phyloP scores from a whole-genome alignment of 2,888 invertebrate species.

The Ophion ventricosus region DNA sequence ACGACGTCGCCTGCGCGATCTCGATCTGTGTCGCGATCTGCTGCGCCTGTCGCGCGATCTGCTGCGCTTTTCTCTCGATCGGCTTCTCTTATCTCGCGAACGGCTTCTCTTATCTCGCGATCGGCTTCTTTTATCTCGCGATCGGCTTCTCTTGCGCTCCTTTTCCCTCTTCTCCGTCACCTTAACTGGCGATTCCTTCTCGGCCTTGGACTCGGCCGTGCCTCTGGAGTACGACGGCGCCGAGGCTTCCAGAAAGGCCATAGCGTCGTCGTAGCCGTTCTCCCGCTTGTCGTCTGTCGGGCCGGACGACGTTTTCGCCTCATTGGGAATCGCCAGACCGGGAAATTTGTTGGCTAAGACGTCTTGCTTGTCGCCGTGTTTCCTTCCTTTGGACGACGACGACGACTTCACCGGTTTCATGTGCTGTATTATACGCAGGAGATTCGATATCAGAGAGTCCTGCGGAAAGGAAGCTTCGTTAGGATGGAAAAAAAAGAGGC shows the following conservation, averaged over 20 bases:
- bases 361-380: slow-evolving; percentile 83
- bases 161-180: slow-evolving; percentile 78
- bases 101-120: slow-evolving; percentile 70
- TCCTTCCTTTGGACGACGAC: slow-evolving; percentile 69
- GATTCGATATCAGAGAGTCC: slow-evolving; percentile 97
- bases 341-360: slow-evolving; percentile 90
- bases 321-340: slow-evolving; percentile 92
- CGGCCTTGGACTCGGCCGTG: slow-evolving; percentile 60
- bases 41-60: slow-evolving; percentile 61
- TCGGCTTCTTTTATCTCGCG: slow-evolving; percentile 76
- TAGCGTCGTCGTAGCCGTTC: slow-evolving; percentile 90
- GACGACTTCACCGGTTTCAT: slow-evolving; percentile 89
- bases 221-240: slow-evolving; percentile 87
- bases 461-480: slow-evolving; percentile 72
- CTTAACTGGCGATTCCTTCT: slow-evolving; percentile 67
- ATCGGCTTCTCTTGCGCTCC: slow-evolving; percentile 75
- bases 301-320: slow-evolving; percentile 84
- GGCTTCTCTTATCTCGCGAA: slow-evolving; percentile 63
- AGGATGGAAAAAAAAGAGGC: slow-evolving; percentile 14
- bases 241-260: slow-evolving; percentile 93
- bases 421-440: slow-evolving; percentile 96
- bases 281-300: slow-evolving; percentile 73
- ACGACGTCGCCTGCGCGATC: slow-evolving; percentile 67
- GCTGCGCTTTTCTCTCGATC: slow-evolving; percentile 67
- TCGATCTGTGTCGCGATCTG: slow-evolving; percentile 72